Evolutionary conservation across 2,113 vertebrate species (phyloP).

Genomic region (Ameiurus melas): DNA sequence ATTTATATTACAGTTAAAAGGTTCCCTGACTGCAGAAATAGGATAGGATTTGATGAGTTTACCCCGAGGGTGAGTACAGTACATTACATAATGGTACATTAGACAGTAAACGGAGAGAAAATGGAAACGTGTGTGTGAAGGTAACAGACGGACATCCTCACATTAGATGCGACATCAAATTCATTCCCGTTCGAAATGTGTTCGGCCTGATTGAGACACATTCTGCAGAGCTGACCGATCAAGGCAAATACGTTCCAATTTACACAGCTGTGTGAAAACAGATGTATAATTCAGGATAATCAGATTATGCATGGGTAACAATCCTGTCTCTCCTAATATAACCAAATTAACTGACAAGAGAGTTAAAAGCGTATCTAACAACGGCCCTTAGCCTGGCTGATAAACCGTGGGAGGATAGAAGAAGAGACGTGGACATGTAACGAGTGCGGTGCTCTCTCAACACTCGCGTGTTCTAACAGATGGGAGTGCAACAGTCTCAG

Average conservation of each 20-base stretch:
- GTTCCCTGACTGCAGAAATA: no score
- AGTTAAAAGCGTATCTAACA: background rate
- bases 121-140: background rate
- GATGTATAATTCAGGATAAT: slow-evolving; percentile 35
- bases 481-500: slow-evolving; percentile 4
- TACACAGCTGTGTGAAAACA: slow-evolving; percentile 44
- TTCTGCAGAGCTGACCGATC: slow-evolving; percentile 13
- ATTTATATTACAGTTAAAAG: background rate
- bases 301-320: slow-evolving; percentile 2
- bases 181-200: background rate
- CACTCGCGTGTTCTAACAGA: slow-evolving; percentile 10
- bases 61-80: background rate
- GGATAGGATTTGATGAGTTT: background rate
- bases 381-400: background rate
- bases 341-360: slow-evolving; percentile 25
- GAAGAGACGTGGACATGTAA: background rate
- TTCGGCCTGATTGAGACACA: background rate
- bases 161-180: background rate
- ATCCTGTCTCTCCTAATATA: slow-evolving; percentile 15
- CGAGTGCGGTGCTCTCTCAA: slow-evolving; percentile 1
- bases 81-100: background rate
- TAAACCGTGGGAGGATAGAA: slow-evolving; percentile 23
- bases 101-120: background rate
- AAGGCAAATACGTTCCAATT: slow-evolving; percentile 46
- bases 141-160: background rate